Base-by-base conservation (phyloP, 2,113 vertebrate genomes). In the Ascaphus truei region DNA sequence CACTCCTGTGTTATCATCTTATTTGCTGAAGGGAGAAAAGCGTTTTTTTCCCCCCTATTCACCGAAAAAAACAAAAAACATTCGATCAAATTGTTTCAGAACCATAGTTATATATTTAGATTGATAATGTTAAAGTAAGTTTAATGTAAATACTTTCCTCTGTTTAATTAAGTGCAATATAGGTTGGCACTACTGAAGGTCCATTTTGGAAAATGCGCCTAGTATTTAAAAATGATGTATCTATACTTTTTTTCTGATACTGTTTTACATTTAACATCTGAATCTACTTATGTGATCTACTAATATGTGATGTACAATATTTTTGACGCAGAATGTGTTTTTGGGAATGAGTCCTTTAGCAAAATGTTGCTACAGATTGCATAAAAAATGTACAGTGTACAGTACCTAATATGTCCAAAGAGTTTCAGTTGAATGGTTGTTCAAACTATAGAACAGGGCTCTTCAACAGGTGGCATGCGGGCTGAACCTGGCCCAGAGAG, bases 81-180 rank as follows among this genome's bases (percentile, higher is more conserved):
- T 39, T 45, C 23, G 43, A 47, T 22, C 8, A 20, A 22, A 7
- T 20, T 47, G 7, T 20, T 22, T 34, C n/a, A 51, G 29, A 10
- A 27, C 34, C 31, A 34, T 55, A 53, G 41, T 66, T 66, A 23
- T 41, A 23, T n/a, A 41, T 43, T 43, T 51, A 10, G 16, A 53
- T 37, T 55, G 50, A 30, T 26, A 56, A 50, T 45, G 36, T 57
- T 53, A 47, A 47, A 20, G 33, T 47, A 68, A 36, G 3, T 53
- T 5, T 34, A 18, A 45, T 68, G 65, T 67, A 67, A 45, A 67
- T 67, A 67, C 37, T 34, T 67, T 34, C 33, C 20, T 45, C 16
- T 43, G n/a, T n/a, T 31, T 11, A 20, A 31, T 31, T 20, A 81
- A 81, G 84, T 88, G 88, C 88, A 87, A 86, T 90, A 82, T 59